phyloP scores from a whole-genome alignment of 1,140 invertebrate genomes.

The Drosophila triauraria region DNA sequence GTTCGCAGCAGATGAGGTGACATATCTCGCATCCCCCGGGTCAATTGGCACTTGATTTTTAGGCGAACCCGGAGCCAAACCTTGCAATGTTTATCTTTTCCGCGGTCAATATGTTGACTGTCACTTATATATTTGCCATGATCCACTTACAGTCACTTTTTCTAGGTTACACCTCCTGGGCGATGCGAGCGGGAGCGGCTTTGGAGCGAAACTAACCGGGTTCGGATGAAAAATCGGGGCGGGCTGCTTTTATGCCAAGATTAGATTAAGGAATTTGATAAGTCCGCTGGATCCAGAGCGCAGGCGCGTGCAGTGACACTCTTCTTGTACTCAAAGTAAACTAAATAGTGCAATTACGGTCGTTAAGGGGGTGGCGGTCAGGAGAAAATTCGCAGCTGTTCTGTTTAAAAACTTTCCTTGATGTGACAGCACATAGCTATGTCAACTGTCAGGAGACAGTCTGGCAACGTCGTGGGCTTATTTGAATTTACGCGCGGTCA shows the following conservation, averaged over 20 bases:
- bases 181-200: conserved; percentile 49
- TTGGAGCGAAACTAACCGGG: conserved; percentile 43
- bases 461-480: conserved; percentile 28
- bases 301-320: conserved; percentile 50
- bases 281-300: conserved; percentile 39
- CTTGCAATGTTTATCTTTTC: conserved; percentile 13
- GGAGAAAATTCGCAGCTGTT: conserved; percentile 21
- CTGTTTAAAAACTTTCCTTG: conserved; percentile 13
- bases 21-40: background rate
- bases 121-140: conserved; percentile 7
- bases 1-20: conserved; percentile 16
- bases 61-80: background rate
- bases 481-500: conserved; percentile 25
- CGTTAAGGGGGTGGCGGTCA: conserved; percentile 7
- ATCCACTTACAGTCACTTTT: conserved; percentile 30
- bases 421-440: conserved; percentile 12
- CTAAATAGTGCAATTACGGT: conserved; percentile 14
- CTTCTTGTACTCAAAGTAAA: conserved; percentile 19
- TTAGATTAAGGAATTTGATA: conserved; percentile 72
- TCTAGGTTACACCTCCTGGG: conserved; percentile 17
- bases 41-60: background rate
- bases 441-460: background rate
- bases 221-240: conserved; percentile 8
- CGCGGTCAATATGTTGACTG: background rate
- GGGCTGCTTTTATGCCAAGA: conserved; percentile 46